Conservation (phyloP, 2,888 invertebrate species). For the Itoplectis maculator region DNA sequence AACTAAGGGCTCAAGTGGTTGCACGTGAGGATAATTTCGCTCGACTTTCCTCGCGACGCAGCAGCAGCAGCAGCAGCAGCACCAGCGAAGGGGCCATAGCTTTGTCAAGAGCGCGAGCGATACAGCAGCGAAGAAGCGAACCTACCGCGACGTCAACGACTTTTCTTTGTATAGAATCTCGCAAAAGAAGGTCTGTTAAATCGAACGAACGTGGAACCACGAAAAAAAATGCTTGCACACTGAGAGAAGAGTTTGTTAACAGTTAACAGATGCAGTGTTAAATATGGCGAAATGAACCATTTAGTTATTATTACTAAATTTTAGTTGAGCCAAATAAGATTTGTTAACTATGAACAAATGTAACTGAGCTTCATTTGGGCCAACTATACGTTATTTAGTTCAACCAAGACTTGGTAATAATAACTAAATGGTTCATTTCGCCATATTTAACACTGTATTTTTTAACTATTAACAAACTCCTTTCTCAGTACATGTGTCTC, state of each 20-base stretch:
- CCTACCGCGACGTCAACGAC: conserved; percentile 60
- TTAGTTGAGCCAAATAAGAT: too few relatives aligned
- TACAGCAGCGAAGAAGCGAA: conserved; percentile 10
- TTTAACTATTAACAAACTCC: too few relatives aligned
- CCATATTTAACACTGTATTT: too few relatives aligned
- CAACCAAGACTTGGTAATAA: too few relatives aligned
- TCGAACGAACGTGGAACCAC: conserved; percentile 51
- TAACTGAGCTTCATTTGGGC: too few relatives aligned
- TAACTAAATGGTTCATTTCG: too few relatives aligned
- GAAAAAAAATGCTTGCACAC: conserved; percentile 63
- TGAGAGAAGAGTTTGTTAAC: too few relatives aligned
- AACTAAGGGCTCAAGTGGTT: conserved; percentile 66
- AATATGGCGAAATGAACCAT: too few relatives aligned
- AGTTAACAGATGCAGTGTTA: too few relatives aligned
- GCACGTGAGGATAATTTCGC: conserved; percentile 67
- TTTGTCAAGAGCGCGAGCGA: background rate
- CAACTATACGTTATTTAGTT: too few relatives aligned
- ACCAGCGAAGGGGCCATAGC: background rate
- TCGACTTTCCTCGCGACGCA: conserved; percentile 60
- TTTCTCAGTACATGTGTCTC: conserved; percentile 44
- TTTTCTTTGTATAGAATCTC: conserved; percentile 59
- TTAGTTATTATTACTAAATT: too few relatives aligned
- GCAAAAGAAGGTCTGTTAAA: conserved; percentile 48
- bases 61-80: background rate
- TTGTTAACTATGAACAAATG: too few relatives aligned